Evolutionary conservation across 2,113 vertebrate species (phyloP), one percentile per base, ranked within the genome.

Genomic region (Cephalopterus ornatus): DNA sequence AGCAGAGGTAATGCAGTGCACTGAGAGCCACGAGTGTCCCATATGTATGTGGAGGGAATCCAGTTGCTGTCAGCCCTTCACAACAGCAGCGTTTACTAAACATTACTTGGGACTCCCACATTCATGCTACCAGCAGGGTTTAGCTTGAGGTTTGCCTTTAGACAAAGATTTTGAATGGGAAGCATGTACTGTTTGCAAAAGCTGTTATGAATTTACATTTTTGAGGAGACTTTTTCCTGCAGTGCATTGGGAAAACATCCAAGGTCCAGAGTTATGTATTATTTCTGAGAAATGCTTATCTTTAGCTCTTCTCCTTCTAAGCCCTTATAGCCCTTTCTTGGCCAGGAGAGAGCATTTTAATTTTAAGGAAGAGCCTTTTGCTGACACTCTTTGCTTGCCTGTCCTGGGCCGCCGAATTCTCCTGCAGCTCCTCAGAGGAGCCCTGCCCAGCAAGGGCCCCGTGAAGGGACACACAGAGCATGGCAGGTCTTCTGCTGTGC

Each of bases 131-230:
- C 46, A 85, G 47, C 49, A 33, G 35, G 58, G 41, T 39, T 95
- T 42, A 55, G 74, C 59, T 35, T 72, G 61, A 95, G 26, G 46
- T 62, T 73, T 92, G 79, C 50, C 53, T 88, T 68, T 61, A 70
- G 82, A 58, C 2, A 2, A 70, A 59, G n/a, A 26, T 62, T 92
- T 93, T 65, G 50, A 70, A 80, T 0, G 27, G 67, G 58, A 77
- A 75, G 44, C 20, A 11, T 1, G 8, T 7, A 46, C 62, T 68
- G 22, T 62, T 94, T 93, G 79, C 42, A 76, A 83, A 90, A 83
- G 41, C 50, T 63, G 42, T 50, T 84, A 95, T 2, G 47, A 91
- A 96, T 95, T 89, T 70, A 91, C 62, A 91, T 93, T 91, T 95
- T 61, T 78, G 33, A 93, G 73, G 65, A 86, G 52, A 65, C 41